Evolutionary conservation across 2,797 vertebrate genomes (phyloP), one percentile per base, ranked within the genome.

Genomic region (Chaunax sp.): DNA sequence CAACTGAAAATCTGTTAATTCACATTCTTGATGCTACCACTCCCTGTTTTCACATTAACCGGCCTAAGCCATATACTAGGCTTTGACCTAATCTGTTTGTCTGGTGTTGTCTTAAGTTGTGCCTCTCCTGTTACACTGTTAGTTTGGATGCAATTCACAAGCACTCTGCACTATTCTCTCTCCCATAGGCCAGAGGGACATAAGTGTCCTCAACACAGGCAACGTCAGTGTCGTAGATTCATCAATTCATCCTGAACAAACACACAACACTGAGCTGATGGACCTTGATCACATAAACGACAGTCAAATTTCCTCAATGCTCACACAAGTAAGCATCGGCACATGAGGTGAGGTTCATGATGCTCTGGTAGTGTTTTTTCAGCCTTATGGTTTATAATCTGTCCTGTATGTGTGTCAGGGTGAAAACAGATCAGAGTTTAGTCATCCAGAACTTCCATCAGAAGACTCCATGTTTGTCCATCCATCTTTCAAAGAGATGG

Each of bases 401-500:
- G 30, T 43, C 11, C 11, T 59, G 15, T n/a, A 35, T 73, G n/a
- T 72, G 28, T 33, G 12, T 57, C 72, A 93, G 93, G 74, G 74
- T 52, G 72, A 72, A 46, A 77, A 56, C 30, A 18, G 8, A 30
- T 83, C 64, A 3, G 85, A 78, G 25, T 30, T 76, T 18, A 74
- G 47, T 10, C 75, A 76, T 58, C 87, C 88, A 60, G 84, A 87
- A 20, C 82, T 91, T 30, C 87, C 88, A 7, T 92, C 90, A 63
- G 92, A 93, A 44, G 90, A 90, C 70, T 93, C 92, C 33, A 76
- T 91, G 81, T 76, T 90, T 66, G 89, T 90, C 50, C 84, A 92
- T 69, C 87, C 73, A 0, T 78, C 91, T 30, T 30, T 18, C 40
- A 4, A 56, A 59, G 64, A 70, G 41, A 70, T 51, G 35, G 71